These are phyloP conservation scores for Atrina japonica DNA, from an alignment of 2,888 invertebrate species.

Conservation along the genomic window DNA sequence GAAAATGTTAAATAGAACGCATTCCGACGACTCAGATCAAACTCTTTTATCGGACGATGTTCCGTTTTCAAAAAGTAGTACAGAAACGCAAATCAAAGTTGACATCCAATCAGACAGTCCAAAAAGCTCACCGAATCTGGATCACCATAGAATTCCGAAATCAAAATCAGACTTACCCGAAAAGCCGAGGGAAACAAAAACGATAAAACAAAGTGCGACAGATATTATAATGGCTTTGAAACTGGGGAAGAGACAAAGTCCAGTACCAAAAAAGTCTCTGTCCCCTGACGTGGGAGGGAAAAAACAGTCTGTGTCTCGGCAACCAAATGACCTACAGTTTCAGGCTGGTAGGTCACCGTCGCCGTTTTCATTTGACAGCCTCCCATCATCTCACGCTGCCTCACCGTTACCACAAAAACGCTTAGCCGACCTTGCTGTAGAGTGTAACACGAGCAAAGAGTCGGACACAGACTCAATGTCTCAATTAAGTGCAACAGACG, in stretches of 20 bases:
- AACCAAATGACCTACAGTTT: constrained; percentile 11
- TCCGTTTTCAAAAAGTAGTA: constrained; percentile 42
- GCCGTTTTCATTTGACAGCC: constrained; percentile 62
- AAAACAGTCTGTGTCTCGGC: constrained; percentile 17
- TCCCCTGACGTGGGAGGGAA: constrained; percentile 17
- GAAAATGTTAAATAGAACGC: constrained; percentile 33
- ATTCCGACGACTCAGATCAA: constrained; percentile 42
- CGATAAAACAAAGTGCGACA: constrained; percentile 19
- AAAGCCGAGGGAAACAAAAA: constrained; percentile 19
- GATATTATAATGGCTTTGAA: constrained; percentile 26
- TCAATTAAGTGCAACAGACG: constrained; percentile 40
- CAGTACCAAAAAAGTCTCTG: constrained; percentile 26
- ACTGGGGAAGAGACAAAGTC: constrained; percentile 17
- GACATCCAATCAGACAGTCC: constrained; percentile 41
- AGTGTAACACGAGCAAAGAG: constrained; percentile 39
- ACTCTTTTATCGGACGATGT: constrained; percentile 38
- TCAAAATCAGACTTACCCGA: constrained; percentile 7
- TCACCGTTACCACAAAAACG: constrained; percentile 52
- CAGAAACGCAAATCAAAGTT: constrained; percentile 42
- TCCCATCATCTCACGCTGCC: constrained; percentile 61
- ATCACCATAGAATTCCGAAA: constrained; percentile 19
- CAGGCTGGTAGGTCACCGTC: constrained; percentile 48
- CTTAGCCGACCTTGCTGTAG: constrained; percentile 24
- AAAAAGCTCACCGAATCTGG: constrained; percentile 14
- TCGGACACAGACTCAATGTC: constrained; percentile 60